phyloP scores from a whole-genome alignment of 2,888 invertebrate genomes.

The Drosophila pseudotalamancana region DNA sequence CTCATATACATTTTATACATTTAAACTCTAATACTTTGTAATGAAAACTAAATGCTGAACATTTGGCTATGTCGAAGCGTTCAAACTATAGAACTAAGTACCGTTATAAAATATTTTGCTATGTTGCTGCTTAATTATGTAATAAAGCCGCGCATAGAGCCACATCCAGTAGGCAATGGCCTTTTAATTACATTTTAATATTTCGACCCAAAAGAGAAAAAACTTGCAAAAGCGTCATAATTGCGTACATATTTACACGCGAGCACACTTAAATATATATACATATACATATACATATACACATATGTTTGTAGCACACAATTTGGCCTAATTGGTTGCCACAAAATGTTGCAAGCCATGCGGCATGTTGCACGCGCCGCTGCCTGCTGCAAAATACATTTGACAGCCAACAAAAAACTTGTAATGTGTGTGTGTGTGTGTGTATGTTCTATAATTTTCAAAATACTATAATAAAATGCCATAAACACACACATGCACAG shows the following conservation, averaged over 20 bases:
- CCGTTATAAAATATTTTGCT: background rate
- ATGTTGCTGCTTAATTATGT: slow-evolving; percentile 14
- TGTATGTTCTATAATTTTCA: slow-evolving; percentile 41
- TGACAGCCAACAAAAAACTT: slow-evolving; percentile 42
- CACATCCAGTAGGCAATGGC: slow-evolving; percentile 32
- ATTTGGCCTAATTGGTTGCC: slow-evolving; percentile 69
- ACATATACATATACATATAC: background rate
- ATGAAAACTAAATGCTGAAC: too few relatives aligned
- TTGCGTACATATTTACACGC: slow-evolving; percentile 21
- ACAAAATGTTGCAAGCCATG: slow-evolving; percentile 45
- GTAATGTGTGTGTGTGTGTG: background rate
- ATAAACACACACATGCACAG: slow-evolving; percentile 17
- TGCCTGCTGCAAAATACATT: slow-evolving; percentile 43
- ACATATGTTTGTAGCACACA: slow-evolving; percentile 30
- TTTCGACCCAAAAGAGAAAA: slow-evolving; percentile 20
- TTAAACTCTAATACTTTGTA: too few relatives aligned
- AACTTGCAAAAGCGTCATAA: slow-evolving; percentile 45
- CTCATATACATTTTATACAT: background rate
- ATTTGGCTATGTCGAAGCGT: too few relatives aligned
- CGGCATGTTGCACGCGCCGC: slow-evolving; percentile 24
- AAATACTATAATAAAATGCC: slow-evolving; percentile 53
- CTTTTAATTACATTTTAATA: slow-evolving; percentile 71
- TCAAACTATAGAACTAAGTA: background rate
- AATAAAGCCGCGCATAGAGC: background rate
- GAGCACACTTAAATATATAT: background rate